Conservation (phyloP, 2,113 vertebrate genomes). For the Crotophaga sulcirostris region DNA sequence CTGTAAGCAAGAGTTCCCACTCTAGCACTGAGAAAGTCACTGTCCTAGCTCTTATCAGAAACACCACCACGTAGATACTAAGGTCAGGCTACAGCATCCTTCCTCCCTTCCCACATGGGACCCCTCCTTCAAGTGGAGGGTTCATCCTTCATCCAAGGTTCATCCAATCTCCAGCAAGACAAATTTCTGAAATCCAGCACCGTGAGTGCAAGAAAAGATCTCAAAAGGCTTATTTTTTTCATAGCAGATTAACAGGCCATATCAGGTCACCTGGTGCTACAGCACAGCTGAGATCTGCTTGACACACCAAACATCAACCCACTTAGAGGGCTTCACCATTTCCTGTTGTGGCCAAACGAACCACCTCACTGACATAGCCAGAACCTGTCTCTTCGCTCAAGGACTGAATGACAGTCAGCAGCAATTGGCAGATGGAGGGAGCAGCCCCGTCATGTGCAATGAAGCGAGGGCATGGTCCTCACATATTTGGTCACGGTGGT, state of each 20-base stretch:
- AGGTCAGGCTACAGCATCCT: background rate
- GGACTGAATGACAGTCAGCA: background rate
- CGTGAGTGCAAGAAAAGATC: background rate
- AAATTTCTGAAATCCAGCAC: background rate
- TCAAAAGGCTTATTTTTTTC: background rate
- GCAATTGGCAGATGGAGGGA: background rate
- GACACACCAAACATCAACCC: background rate
- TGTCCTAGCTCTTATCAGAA: background rate
- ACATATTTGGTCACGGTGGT: fast-evolving
- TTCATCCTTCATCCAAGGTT: background rate
- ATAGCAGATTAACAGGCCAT: background rate
- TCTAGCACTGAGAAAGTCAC: background rate
- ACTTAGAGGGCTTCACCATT: background rate
- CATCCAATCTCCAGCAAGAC: background rate
- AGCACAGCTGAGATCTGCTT: background rate
- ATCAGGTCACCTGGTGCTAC: background rate
- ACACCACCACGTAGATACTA: background rate
- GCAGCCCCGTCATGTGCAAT: background rate
- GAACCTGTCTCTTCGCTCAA: background rate
- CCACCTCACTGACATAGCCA: background rate
- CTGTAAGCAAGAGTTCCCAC: background rate
- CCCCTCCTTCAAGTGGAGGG: background rate
- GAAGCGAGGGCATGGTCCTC: fast-evolving
- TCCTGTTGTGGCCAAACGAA: background rate
- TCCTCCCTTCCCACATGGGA: background rate